Evolutionary conservation across 2,113 vertebrate species (phyloP).

Genomic region (Romanogobio albipinnatus): DNA sequence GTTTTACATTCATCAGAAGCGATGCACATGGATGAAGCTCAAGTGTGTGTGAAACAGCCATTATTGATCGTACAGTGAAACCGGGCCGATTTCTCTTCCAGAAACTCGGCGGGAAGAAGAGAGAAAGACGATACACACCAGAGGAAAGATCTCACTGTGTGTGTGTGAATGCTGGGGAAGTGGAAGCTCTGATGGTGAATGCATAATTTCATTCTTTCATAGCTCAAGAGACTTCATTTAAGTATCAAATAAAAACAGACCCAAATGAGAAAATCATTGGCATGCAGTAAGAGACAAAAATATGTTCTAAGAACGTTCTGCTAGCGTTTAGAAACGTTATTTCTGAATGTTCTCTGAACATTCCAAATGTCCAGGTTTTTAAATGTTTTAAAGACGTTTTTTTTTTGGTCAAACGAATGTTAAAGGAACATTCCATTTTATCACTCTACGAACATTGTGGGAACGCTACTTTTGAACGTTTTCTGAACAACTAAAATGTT

Average conservation of each 20-base stretch:
- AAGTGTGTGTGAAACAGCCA: not conserved
- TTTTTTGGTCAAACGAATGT: too few species aligned
- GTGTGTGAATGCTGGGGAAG: conserved; percentile 1
- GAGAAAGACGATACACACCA: not conserved
- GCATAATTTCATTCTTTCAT: not conserved
- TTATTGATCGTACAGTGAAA: conserved; percentile 24
- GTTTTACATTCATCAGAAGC: not conserved
- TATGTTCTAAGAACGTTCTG: too few species aligned
- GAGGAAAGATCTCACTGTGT: not conserved
- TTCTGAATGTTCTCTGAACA: too few species aligned
- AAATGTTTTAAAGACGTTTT: too few species aligned
- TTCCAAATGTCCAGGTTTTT: too few species aligned
- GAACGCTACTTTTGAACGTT: too few species aligned
- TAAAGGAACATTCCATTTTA: too few species aligned
- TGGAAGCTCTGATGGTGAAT: not conserved
- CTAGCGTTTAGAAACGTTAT: too few species aligned
- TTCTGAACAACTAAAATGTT: too few species aligned
- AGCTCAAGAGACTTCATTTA: not conserved
- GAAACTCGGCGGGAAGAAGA: not conserved
- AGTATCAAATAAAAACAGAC: not conserved
- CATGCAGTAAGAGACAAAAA: not conserved
- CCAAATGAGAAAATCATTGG: not conserved
- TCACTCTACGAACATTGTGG: too few species aligned
- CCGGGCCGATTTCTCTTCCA: not conserved
- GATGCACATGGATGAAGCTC: not conserved